These are phyloP conservation scores for Probaryconus sp. DNA, from an alignment of 1,140 invertebrate species.

Conservation along the genomic window DNA sequence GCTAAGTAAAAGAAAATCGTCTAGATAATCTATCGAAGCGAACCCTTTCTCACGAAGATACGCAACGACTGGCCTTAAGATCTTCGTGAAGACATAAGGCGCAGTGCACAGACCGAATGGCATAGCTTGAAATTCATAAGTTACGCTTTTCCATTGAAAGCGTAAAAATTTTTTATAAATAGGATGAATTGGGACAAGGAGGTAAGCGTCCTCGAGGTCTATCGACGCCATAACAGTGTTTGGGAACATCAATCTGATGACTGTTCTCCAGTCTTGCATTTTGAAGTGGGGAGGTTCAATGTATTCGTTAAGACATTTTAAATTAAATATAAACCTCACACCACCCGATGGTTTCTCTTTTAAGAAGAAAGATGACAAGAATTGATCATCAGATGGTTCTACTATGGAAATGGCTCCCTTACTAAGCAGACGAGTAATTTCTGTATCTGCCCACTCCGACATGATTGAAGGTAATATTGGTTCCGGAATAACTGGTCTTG, in stretches of 20 bases:
- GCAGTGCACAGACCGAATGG: constrained; percentile 52
- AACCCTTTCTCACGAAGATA: constrained; percentile 20
- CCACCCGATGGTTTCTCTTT: constrained; percentile 38
- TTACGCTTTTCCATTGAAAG: constrained; percentile 18
- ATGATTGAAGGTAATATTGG: not conserved
- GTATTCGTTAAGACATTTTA: constrained; percentile 52
- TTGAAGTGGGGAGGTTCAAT: constrained; percentile 54
- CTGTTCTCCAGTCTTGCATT: constrained; percentile 55
- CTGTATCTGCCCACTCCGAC: not conserved
- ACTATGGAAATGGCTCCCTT: constrained; percentile 14
- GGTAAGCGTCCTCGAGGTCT: constrained; percentile 46
- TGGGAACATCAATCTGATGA: constrained; percentile 42
- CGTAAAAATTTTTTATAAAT: constrained; percentile 49
- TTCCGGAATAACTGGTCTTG: not conserved
- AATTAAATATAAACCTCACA: constrained; percentile 57
- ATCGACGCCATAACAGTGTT: constrained; percentile 44
- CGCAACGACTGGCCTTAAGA: constrained; percentile 50
- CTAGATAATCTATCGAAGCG: constrained; percentile 52
- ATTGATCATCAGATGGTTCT: constrained; percentile 32
- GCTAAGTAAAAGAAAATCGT: constrained; percentile 56
- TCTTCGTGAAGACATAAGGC: constrained; percentile 60
- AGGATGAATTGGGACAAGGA: constrained; percentile 44
- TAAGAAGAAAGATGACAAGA: constrained; percentile 51
- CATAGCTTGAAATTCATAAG: constrained; percentile 51
- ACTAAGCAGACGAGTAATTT: constrained; percentile 4